Base-by-base conservation (phyloP, 2,113 vertebrate genomes). In the Cebidichthys violaceus region DNA sequence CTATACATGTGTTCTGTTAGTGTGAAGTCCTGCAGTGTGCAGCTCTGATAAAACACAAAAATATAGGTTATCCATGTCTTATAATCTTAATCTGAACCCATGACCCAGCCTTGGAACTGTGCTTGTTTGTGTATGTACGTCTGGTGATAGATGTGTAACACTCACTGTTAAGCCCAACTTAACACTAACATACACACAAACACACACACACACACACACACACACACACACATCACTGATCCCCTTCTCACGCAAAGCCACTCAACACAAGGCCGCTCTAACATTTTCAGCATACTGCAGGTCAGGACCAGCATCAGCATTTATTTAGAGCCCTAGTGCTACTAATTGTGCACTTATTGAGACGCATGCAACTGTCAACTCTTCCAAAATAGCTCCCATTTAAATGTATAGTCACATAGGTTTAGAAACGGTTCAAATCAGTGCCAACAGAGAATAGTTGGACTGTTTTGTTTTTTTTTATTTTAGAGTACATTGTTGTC, bases 1-100 rank as follows among this genome's bases (percentile, higher is more conserved):
- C 41, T 29, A 29, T 29, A 67, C 5, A 1, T 65, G 8, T 59
- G 22, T 75, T 69, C 9, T 57, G 4, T 75, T 77, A 39, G 41
- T 41, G n/a, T 54, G 17, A 5, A 79, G 64, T 2, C 66, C 29
- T 31, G 17, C 20, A 6, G 14, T 75, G 77, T 72, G 88, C 27
- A 76, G 43, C 80, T 75, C 35, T 65, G 41, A 54, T 86, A 73
- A 35, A 85, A 82, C 73, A 54, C 54, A 84, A 86, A 75, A 86
- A 92, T 92, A 89, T 88, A 93, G 86, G 77, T 94, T 93, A 93
- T 85, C 62, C 85, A 70, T 88, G 88, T 91, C 78, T 92, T 92
- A 89, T 68, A 75, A 71, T 85, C 84, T 85, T 94, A 91, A 89
- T 92, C 89, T 90, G 77, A 89, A 90, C 91, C 69, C 82, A 82